Base-by-base conservation (phyloP, 35 echinoderm and acorn worm species). In the Ophioderma brevispina region DNA sequence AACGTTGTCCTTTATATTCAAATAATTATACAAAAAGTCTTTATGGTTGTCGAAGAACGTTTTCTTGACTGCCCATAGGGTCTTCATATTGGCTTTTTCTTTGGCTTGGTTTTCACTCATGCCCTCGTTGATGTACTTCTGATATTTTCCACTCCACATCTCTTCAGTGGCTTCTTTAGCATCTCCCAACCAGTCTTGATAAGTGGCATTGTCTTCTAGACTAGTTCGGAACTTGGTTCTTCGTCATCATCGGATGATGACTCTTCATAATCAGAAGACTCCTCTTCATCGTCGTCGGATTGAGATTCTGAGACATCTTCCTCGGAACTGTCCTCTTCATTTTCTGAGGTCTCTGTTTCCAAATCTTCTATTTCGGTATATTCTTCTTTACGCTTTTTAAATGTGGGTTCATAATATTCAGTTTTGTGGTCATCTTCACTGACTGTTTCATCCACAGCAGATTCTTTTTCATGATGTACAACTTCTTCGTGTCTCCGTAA, bases 1-100 rank as follows among this genome's bases (percentile, higher is more conserved):
- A n/a, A 40, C 35, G 35, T 82, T 32, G 32, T 40, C 80, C 8
- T 79, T 35, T 4, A 79, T 2, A 15, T 79, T 2, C 15, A 82
- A 0, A 38, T 82, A 82, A 82, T 38, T 42, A 23, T 15, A 82
- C 80, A 40, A 82, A 42, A 37, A 82, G 1, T 82, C 80, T 21
- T 82, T 82, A 43, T n/a, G 42, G 25, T n/a, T 82, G 36, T 82
- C 32, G 38, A 82, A 82, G 35, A 82, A 37, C 36, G 19, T 82
- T 38, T 23, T 38, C 38, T 82, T 82, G 15, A 82, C 80, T 38
- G 37, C 37, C 80, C 80, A 82, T 6, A 40, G 38, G 37, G 80
- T 82, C 38, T 82, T 82, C 80, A 38, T 82, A 82, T 82, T 39
- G 35, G 80, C 82, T 59, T 70, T 85, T 38, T 85, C 82, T 35